Conservation (phyloP, 2,888 invertebrate genomes). For the Plebejus argus region DNA sequence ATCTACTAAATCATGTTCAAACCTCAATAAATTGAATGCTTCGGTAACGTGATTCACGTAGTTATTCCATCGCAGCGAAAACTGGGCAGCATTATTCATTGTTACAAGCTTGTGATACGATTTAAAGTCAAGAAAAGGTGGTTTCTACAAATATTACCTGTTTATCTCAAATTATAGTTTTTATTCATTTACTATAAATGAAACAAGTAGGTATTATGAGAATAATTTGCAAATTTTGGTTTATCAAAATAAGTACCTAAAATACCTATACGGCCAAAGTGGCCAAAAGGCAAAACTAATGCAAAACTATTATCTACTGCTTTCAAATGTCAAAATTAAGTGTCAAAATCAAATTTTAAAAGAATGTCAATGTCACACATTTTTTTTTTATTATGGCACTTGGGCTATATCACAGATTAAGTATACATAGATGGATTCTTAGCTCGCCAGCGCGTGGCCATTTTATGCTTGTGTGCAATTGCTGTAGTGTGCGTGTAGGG, state of each 20-base stretch:
- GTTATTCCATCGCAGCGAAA: slow-evolving; percentile 93
- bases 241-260: not conserved
- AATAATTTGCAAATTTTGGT: too few species aligned
- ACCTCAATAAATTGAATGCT: slow-evolving; percentile 87
- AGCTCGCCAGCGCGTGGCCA: too few species aligned
- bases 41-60: slow-evolving; percentile 90
- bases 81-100: slow-evolving; percentile 86
- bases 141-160: not conserved
- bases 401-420: too few species aligned
- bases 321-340: not conserved
- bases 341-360: too few species aligned
- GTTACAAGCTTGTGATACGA: slow-evolving; percentile 39
- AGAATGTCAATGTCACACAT: too few species aligned
- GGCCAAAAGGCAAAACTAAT: too few species aligned
- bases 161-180: not conserved
- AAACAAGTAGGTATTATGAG: not conserved
- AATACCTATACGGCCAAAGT: not conserved
- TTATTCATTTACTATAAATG: not conserved
- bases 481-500: too few species aligned
- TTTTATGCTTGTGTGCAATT: too few species aligned
- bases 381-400: too few species aligned
- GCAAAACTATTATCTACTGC: too few species aligned
- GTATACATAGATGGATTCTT: too few species aligned
- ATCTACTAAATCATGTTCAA: slow-evolving; percentile 88
- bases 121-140: not conserved